Evolutionary conservation across 1,140 invertebrate genomes (phyloP).

Genomic region (Atta texana): DNA sequence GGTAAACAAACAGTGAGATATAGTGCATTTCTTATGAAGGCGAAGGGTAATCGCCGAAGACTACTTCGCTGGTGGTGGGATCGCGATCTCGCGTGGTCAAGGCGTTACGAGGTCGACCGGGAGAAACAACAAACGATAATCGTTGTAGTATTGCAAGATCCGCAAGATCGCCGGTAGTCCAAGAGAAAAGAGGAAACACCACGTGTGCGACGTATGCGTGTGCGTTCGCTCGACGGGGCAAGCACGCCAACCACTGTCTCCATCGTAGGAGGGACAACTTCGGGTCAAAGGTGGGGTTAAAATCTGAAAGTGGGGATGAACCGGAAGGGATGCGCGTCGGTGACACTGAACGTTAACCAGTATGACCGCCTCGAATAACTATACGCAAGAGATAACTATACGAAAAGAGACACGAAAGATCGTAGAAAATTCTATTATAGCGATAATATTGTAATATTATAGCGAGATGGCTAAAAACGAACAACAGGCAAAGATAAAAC

Average conservation of each 20-base stretch:
- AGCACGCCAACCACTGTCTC: constrained; percentile 19
- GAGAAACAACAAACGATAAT: constrained; percentile 71
- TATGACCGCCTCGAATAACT: constrained; percentile 13
- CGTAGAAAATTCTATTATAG: constrained; percentile 8
- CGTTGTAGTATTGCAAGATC: constrained; percentile 51
- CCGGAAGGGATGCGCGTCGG: constrained; percentile 47
- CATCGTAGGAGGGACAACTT: constrained; percentile 63
- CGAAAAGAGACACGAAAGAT: constrained; percentile 57
- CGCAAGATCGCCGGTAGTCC: constrained; percentile 19
- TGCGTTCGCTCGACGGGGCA: constrained; percentile 19
- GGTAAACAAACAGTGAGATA: neutral
- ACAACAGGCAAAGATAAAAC: neutral
- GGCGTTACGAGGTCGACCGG: constrained; percentile 46
- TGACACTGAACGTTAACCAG: constrained; percentile 50
- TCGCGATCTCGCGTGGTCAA: constrained; percentile 55
- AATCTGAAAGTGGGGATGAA: constrained; percentile 47
- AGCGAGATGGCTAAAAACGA: neutral
- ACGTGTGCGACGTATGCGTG: constrained; percentile 39
- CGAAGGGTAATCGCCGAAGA: constrained; percentile 26
- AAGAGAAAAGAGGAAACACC: constrained; percentile 24
- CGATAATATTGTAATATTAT: neutral
- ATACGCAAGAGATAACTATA: neutral
- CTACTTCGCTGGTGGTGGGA: neutral
- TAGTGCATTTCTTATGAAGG: constrained; percentile 6
- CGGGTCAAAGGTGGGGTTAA: constrained; percentile 44